Evolutionary conservation across 2,888 invertebrate species (phyloP), one percentile per base, ranked within the genome.

Genomic region (Sialis fuliginosa): DNA sequence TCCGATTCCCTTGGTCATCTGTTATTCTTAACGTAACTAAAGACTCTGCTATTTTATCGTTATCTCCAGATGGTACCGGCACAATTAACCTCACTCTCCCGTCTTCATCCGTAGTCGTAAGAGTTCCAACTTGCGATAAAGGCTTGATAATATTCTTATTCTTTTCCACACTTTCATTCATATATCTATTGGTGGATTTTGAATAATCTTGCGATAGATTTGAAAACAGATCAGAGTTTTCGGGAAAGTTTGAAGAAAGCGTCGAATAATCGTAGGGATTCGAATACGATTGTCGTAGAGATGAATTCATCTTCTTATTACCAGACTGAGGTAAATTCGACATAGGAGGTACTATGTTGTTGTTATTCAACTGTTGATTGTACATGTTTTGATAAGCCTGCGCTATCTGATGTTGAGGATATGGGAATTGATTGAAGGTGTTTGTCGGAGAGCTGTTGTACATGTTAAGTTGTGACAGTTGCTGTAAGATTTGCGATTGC

Each of bases 121-220:
- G 56, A 2, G 75, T 74, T 1, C 74, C 75, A 51, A 73, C 74
- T 56, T 79, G 78, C 6, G 78, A 75, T 39, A 79, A 60, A 1
- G 81, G 79, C 63, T 79, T 78, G 50, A 81, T 80, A 54, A 80
- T 79, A 10, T 75, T 72, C n/a, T 47, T 42, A 35, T 35, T 42
- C 31, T 33, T 33, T n/a, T 47, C 47, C 8, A 33, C 34, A 30
- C 22, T 32, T 31, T 39, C 33, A 13, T n/a, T 33, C 32, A 22
- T 31, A 10, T 42, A 12, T 22, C n/a, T 42, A n/a, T 42, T 39
- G 4, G 39, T 8, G 3, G 42, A 7, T 31, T 42, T 42, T 42
- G 42, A 22, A 10, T 31, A 9, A 31, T 22, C 30, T 4, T 30
- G 10, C 4, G 37, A 22, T 9, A 33, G 12, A 35, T n/a, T 12